phyloP scores from a whole-genome alignment of 2,888 invertebrate species.

The Hirtodrosophila cameraria region DNA sequence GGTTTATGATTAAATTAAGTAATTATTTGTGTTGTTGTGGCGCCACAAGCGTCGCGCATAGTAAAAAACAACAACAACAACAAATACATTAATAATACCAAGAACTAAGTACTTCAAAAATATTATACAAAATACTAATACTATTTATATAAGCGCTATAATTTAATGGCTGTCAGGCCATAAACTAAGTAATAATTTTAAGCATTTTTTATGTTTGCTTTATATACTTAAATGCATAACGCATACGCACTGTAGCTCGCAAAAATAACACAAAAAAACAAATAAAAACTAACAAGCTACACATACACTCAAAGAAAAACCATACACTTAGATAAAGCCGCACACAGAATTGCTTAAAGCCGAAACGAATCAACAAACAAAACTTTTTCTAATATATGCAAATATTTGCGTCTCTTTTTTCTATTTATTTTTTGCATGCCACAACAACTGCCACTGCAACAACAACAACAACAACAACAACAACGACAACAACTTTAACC shows the following conservation, averaged over 20 bases:
- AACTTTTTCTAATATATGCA: conserved; percentile 63
- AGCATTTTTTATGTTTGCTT: conserved; percentile 24
- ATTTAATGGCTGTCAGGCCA: conserved; percentile 37
- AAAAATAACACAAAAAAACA: conserved; percentile 18
- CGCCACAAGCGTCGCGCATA: conserved; percentile 45
- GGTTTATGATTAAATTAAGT: conserved; percentile 76
- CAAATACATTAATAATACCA: conserved; percentile 7
- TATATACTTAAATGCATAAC: conserved; percentile 29
- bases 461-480: conserved; percentile 29
- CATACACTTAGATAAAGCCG: conserved; percentile 15
- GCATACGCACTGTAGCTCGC: conserved; percentile 61
- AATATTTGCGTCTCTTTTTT: conserved; percentile 46
- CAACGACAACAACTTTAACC: conserved; percentile 11
- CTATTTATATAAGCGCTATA: conserved; percentile 35
- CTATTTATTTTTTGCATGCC: conserved; percentile 28
- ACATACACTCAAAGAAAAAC: conserved; percentile 1
- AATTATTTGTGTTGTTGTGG: conserved; percentile 68
- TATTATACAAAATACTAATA: conserved; percentile 22
- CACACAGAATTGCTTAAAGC: conserved; percentile 10
- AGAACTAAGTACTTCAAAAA: conserved; percentile 12
- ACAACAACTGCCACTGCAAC: conserved; percentile 15
- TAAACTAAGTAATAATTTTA: conserved; percentile 22
- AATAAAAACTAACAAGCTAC: conserved; percentile 53
- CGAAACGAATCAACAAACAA: conserved; percentile 11
- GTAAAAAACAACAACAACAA: conserved; percentile 11